A percentile compares a stretch with the other conserved stretches of the same genome.
These are phyloP conservation scores for Microchrysa polita DNA, from an alignment of 2,888 invertebrate genomes.

Conservation along the genomic window DNA sequence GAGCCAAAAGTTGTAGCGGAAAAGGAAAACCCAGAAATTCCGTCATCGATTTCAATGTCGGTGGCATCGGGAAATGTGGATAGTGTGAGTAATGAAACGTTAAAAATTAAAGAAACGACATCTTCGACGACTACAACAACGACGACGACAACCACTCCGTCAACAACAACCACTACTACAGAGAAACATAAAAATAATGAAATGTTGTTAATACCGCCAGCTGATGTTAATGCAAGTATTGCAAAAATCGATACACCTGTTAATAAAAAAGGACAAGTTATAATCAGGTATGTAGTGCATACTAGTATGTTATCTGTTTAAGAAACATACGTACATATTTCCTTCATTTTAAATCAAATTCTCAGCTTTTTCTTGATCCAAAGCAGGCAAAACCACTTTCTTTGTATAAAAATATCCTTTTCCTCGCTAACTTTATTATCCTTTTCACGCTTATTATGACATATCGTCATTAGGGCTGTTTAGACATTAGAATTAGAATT, in stretches of 20 bases:
- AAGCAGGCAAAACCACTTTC: too few species aligned
- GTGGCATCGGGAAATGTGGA: conserved; percentile 18
- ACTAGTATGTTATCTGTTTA: too few species aligned
- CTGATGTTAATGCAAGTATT: conserved; percentile 57
- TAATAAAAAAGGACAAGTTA: conserved; percentile 50
- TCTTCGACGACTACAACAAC: conserved; percentile 32
- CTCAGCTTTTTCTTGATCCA: too few species aligned
- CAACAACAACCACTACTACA: conserved; percentile 5
- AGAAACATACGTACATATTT: too few species aligned
- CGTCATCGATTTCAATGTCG: conserved; percentile 33
- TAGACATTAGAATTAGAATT: too few species aligned
- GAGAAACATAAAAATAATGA: conserved; percentile 11
- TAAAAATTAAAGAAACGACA: conserved; percentile 5
- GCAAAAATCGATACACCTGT: conserved; percentile 48
- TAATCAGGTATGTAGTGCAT: conserved; percentile 51
- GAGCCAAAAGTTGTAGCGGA: too few species aligned
- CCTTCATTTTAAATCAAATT: too few species aligned
- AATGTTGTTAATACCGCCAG: conserved; percentile 54
- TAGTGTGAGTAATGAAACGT: conserved; percentile 14
- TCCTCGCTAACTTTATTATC: too few species aligned
- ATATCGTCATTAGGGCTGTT: too few species aligned
- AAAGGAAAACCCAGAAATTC: not conserved
- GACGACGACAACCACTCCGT: conserved; percentile 16
- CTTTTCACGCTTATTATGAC: too few species aligned
- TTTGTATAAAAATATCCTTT: too few species aligned